Evolutionary conservation across 1,140 invertebrate species (phyloP).

Genomic region (Drosophila athabasca): DNA sequence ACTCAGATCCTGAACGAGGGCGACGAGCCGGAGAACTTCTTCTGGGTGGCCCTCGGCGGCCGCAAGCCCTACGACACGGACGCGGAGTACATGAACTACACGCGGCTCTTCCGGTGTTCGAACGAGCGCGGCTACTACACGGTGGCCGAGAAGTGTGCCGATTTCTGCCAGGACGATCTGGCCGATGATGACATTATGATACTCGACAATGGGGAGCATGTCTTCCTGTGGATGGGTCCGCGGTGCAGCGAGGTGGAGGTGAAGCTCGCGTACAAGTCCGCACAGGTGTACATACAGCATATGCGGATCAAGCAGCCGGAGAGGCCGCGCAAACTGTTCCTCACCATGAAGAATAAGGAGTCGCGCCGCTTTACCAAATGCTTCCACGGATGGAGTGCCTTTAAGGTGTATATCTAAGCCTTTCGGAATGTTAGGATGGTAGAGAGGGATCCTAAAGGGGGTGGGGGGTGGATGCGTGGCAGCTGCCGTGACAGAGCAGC

Average conservation of each 20-base stretch:
- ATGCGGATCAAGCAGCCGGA: constrained; percentile 97
- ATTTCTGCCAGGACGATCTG: constrained; percentile 99
- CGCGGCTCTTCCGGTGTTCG: constrained; percentile 98
- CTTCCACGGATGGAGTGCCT: constrained; percentile 96
- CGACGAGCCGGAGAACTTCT: constrained; percentile 99
- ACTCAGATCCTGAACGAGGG: constrained; percentile 94
- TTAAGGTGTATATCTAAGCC: constrained; percentile 68
- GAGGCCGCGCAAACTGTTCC: constrained; percentile 94
- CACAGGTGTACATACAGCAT: constrained; percentile 99
- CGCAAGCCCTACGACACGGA: constrained; percentile 96
- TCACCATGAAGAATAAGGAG: constrained; percentile 99
- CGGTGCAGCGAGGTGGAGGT: constrained; percentile 99
- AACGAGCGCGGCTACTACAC: constrained; percentile 99
- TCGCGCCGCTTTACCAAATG: constrained; percentile 97
- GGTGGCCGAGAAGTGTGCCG: constrained; percentile 99
- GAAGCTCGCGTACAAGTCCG: constrained; percentile 99
- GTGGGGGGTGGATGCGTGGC: neutral
- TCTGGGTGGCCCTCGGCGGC: constrained; percentile 97
- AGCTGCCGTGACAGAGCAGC: constrained; percentile 62
- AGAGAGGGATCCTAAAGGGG: neutral
- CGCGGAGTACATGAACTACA: constrained; percentile 97
- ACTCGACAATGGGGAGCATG: constrained; percentile 98
- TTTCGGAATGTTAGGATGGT: too few relatives aligned
- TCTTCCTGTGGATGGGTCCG: constrained; percentile 98
- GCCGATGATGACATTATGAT: constrained; percentile 99